Evolutionary conservation across 2,113 vertebrate species (phyloP).

Genomic region (Antechinus stuartii): DNA sequence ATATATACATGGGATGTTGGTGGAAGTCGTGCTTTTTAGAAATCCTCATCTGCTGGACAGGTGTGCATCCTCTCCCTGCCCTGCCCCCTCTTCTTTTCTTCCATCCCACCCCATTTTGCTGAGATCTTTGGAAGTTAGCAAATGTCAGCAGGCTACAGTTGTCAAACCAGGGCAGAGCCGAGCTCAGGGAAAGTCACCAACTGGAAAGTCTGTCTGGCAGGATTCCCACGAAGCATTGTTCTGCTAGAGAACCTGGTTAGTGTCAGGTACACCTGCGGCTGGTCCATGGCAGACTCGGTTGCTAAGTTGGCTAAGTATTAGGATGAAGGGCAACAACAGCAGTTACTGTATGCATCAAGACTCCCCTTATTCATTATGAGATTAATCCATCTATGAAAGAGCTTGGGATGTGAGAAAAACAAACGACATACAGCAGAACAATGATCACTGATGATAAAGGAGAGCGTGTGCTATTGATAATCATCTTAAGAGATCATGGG

Average conservation of each 20-base stretch:
- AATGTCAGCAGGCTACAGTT: constrained; percentile 73
- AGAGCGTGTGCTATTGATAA: neutral
- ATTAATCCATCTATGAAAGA: neutral
- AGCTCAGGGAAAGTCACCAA: neutral
- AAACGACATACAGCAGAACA: neutral
- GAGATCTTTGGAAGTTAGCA: constrained; percentile 63
- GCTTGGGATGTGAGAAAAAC: neutral
- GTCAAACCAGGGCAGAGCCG: constrained; percentile 66
- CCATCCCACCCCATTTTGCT: constrained; percentile 51
- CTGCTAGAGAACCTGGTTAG: constrained; percentile 80
- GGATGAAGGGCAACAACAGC: neutral
- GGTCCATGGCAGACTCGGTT: constrained; percentile 2
- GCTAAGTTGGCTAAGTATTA: neutral
- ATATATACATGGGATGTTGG: constrained; percentile 69
- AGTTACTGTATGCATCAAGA: neutral
- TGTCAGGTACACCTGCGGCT: constrained; percentile 81
- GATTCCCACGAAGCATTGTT: constrained; percentile 85
- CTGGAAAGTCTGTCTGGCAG: constrained; percentile 61
- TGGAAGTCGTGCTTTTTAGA: constrained; percentile 76
- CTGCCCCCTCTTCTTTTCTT: neutral
- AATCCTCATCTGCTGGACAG: constrained; percentile 86
- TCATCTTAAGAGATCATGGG: neutral
- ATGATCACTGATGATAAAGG: neutral
- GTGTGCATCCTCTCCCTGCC: constrained; percentile 77
- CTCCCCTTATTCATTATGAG: neutral